phyloP scores from a whole-genome alignment of 2,113 vertebrate genomes.

The Sarotherodon lohbergeri region DNA sequence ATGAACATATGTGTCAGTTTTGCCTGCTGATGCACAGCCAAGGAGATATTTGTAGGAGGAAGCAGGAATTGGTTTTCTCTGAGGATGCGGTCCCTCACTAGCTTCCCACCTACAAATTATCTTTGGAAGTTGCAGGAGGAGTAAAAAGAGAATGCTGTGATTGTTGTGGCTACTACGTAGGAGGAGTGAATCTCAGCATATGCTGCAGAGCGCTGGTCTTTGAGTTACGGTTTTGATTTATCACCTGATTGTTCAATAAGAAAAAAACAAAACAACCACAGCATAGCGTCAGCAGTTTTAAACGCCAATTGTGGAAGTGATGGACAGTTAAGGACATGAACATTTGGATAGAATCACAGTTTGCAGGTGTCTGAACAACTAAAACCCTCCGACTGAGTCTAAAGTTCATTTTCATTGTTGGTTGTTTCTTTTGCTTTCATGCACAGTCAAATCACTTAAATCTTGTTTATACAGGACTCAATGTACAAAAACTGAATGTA shows the following conservation, averaged over 20 bases:
- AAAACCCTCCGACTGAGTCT: not conserved
- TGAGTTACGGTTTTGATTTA: not conserved
- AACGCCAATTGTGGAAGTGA: not conserved
- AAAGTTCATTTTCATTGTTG: not conserved
- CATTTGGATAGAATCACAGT: not conserved
- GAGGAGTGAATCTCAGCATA: not conserved
- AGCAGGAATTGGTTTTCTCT: not conserved
- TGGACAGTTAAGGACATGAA: not conserved
- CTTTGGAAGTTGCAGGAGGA: not conserved
- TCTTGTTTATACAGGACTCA: not conserved
- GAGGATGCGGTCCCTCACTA: not conserved
- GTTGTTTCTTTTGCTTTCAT: not conserved
- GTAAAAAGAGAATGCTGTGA: not conserved
- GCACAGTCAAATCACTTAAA: not conserved
- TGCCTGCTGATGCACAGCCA: not conserved
- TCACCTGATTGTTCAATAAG: not conserved
- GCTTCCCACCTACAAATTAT: not conserved
- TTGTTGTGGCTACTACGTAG: not conserved
- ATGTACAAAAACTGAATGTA: not conserved
- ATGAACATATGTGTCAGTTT: not conserved
- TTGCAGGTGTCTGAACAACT: not conserved
- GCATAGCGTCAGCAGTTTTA: not conserved
- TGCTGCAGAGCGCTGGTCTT: not conserved
- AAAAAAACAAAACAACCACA: not conserved
- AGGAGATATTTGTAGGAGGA: not conserved